phyloP scores from a whole-genome alignment of 2,888 invertebrate species.

The Hermaeophaga mercurialis region DNA sequence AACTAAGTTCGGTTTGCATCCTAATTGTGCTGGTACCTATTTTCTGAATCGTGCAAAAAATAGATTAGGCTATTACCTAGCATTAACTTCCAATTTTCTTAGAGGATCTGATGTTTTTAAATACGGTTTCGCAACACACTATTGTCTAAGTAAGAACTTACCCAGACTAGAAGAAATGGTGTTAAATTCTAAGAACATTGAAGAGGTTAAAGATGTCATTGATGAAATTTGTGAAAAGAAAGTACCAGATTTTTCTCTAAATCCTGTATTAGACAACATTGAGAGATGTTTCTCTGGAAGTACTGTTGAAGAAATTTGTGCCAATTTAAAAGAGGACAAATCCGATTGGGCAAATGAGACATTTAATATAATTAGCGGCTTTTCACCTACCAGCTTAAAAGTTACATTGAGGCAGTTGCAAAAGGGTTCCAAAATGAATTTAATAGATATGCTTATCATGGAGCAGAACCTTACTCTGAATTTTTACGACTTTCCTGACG shows the following conservation, averaged over 20 bases:
- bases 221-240: slow-evolving; percentile 64
- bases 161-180: slow-evolving; percentile 68
- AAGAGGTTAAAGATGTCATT: slow-evolving; percentile 63
- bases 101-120: slow-evolving; percentile 80
- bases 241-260: slow-evolving; percentile 67
- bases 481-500: slow-evolving; percentile 73
- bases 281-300: slow-evolving; percentile 76
- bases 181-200: slow-evolving; percentile 60
- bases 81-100: slow-evolving; percentile 73
- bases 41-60: slow-evolving; percentile 86
- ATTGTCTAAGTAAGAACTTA: slow-evolving; percentile 68
- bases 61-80: slow-evolving; percentile 86
- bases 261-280: slow-evolving; percentile 73
- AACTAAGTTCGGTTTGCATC: slow-evolving; percentile 93
- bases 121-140: slow-evolving; percentile 94
- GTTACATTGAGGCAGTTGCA: slow-evolving; percentile 80
- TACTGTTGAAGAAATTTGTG: slow-evolving; percentile 79
- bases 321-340: slow-evolving; percentile 73
- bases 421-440: slow-evolving; percentile 72
- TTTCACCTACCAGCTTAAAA: slow-evolving; percentile 94
- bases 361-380: slow-evolving; percentile 70
- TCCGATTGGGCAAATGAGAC: slow-evolving; percentile 83
- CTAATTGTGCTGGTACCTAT: slow-evolving; percentile 94
- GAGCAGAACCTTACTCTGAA: slow-evolving; percentile 81
- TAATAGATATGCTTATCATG: slow-evolving; percentile 85